Conservation (phyloP, 2,113 vertebrate species). For the Ovibos moschatus region DNA sequence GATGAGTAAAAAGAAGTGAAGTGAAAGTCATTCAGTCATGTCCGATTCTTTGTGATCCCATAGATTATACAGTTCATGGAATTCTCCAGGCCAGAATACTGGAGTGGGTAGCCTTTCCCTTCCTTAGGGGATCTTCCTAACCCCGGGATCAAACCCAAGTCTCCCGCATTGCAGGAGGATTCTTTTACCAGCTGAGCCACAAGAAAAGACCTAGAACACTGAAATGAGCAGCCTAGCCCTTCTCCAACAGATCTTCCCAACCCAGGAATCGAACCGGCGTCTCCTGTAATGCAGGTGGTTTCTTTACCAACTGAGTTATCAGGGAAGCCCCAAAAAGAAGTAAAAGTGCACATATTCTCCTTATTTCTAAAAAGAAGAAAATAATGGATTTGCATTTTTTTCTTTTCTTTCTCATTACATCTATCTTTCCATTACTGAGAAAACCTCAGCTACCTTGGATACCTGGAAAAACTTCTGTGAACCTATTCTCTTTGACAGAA, state of each 20-base stretch:
- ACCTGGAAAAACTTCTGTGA: not conserved
- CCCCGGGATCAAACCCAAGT: not conserved
- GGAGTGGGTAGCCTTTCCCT: not conserved
- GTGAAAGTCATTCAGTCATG: not conserved
- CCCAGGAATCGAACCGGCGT: fast-evolving
- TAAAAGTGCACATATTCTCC: not conserved
- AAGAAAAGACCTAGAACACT: not conserved
- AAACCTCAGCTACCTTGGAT: too few species aligned
- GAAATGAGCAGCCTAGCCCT: not conserved
- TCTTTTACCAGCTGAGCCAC: not conserved
- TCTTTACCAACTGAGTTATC: not conserved
- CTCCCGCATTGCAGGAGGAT: fast-evolving
- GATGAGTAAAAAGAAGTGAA: not conserved
- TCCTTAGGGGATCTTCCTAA: not conserved
- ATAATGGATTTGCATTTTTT: not conserved
- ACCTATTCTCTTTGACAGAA: not conserved
- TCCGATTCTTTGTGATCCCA: not conserved
- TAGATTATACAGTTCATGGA: not conserved
- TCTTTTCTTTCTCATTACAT: not conserved
- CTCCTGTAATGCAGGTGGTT: not conserved
- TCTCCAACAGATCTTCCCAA: not conserved
- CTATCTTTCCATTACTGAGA: not conserved
- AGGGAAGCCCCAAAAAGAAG: not conserved
- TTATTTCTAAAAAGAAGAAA: not conserved
- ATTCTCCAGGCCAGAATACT: not conserved